Conservation (phyloP, 2,113 vertebrate species). For the Daubentonia madagascariensis region DNA sequence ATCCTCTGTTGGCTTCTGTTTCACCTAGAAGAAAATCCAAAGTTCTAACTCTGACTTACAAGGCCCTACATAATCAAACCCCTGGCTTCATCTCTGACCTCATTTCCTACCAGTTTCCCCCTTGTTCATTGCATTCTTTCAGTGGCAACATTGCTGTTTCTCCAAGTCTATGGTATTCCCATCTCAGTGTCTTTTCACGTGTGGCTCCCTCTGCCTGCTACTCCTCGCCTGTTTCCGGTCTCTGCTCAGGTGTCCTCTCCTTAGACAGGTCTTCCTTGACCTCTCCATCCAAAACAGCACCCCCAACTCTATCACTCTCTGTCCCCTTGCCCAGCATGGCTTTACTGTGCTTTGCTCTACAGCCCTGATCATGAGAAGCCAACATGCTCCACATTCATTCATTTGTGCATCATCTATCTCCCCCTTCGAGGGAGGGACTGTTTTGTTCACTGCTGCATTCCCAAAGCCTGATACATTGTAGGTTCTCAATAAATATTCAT, state of each 20-base stretch:
- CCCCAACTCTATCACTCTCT: neutral
- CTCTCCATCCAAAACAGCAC: neutral
- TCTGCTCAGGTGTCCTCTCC: neutral
- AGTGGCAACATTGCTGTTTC: neutral
- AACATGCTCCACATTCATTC: neutral
- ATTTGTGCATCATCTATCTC: neutral
- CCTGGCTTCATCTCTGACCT: neutral
- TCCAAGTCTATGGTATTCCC: neutral
- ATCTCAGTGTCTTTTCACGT: neutral
- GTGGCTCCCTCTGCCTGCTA: neutral
- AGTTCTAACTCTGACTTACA: neutral
- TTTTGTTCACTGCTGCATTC: neutral
- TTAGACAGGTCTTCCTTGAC: neutral
- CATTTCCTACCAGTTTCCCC: neutral
- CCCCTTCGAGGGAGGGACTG: neutral
- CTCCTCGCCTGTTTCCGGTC: neutral
- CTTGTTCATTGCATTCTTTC: neutral
- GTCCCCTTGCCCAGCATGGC: neutral
- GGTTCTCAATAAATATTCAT: neutral
- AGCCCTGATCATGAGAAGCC: neutral
- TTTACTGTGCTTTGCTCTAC: neutral
- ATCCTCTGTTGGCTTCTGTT: neutral
- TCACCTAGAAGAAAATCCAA: neutral
- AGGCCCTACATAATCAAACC: neutral
- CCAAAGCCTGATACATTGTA: neutral